phyloP scores from a whole-genome alignment of 1,140 invertebrate species.

The Epicauta chinensis region DNA sequence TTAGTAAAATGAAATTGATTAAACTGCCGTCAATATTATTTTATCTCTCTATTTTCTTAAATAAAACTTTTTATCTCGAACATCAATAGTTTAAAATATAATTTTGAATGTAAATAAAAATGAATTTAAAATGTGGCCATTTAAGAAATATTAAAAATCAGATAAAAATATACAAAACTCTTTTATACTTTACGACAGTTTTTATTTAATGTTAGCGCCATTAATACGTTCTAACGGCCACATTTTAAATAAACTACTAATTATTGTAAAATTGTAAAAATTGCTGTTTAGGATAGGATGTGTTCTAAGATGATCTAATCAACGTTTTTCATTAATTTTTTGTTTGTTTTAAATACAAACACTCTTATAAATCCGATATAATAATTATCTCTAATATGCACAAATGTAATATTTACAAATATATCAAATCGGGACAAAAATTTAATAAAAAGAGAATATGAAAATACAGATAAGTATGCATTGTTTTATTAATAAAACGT shows the following conservation, averaged over 20 bases:
- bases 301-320: constrained; percentile 34
- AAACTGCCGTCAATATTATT: constrained; percentile 12
- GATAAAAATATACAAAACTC: no score
- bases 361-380: constrained; percentile 40
- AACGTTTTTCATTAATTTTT: not conserved
- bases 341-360: constrained; percentile 32
- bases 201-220: not conserved
- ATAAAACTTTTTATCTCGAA: constrained; percentile 33
- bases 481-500: constrained; percentile 27
- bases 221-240: constrained; percentile 17
- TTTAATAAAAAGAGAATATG: no score
- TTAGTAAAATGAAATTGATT: constrained; percentile 17
- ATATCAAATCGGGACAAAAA: constrained; percentile 9
- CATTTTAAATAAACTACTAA: constrained; percentile 27
- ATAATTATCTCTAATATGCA: constrained; percentile 40
- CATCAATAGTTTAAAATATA: constrained; percentile 36
- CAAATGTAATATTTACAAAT: constrained; percentile 44
- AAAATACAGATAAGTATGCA: constrained; percentile 20
- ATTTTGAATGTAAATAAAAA: constrained; percentile 17
- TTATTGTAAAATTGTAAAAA: constrained; percentile 32
- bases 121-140: constrained; percentile 22
- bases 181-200: not conserved
- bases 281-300: constrained; percentile 28
- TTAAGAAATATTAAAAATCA: no score
- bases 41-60: constrained; percentile 29